Base-by-base conservation (phyloP, 2,113 vertebrate species). In the Passer domesticus region DNA sequence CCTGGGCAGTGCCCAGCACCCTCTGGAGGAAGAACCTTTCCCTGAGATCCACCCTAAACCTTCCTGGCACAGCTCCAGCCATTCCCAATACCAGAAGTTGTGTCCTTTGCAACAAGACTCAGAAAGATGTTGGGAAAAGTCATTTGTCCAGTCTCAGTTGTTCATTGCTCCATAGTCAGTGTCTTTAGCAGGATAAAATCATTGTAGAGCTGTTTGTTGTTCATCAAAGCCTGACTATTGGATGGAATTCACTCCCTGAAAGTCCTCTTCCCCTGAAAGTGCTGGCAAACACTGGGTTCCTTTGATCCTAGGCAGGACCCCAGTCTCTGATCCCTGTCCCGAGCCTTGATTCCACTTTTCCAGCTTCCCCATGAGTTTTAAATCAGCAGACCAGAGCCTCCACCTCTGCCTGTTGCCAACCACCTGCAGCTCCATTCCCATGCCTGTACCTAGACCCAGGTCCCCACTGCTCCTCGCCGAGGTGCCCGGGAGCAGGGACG, bases 211-310 rank as follows among this genome's bases (percentile, higher is more conserved):
- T 70, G 19, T 66, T 80, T 43, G 9, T 77, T 39, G 15, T 67
- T 78, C 33, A 25, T 62, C 52, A 66, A 82, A 92, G 21, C 41
- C 39, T 58, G 55, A 20, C 68, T 63, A 25, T 39, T 33, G 2
- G 20, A 43, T 83, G 72, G 58, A 83, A 93, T 73, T 81, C 55
- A 77, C 60, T 95, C 56, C 84, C 88, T 92, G 74, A 75, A 97
- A 97, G 92, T 95, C 79, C 76, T 96, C 70, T 94, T 92, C 11
- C 23, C 18, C 30, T n/a, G 37, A 53, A 78, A 15, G 60, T 82
- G 19, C 87, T 94, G 81, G 85, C 93, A 92, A 90, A 81, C 2
- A 11, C 69, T 80, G 78, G 53, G 23, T 33, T 87, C 13, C 47
- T 82, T 84, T 7, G 6, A 84, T 80, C 41, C 37, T 78, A 59